phyloP scores from a whole-genome alignment of 1,140 invertebrate species.

The Yoshiicerus persimilis region DNA sequence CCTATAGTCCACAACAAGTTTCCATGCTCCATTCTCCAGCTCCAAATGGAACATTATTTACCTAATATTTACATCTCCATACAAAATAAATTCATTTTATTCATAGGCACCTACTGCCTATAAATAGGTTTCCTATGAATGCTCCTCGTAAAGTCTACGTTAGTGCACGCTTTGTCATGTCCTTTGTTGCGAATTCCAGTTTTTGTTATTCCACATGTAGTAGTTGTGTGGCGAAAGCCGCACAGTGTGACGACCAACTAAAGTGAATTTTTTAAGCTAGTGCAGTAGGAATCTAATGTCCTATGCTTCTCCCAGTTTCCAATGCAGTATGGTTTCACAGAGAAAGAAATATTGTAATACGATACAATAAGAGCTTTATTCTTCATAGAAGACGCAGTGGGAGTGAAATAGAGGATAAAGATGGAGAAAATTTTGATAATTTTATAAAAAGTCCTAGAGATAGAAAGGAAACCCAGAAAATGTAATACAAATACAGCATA shows the following conservation, averaged over 20 bases:
- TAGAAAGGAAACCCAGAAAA: neutral
- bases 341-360: neutral
- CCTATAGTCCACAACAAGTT: neutral
- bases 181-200: too few relatives aligned
- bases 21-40: neutral
- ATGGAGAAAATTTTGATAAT: neutral
- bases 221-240: too few relatives aligned
- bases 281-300: neutral
- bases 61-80: neutral
- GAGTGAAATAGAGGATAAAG: neutral
- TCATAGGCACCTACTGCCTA: neutral
- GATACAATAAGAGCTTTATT: constrained; percentile 11
- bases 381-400: neutral
- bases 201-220: too few relatives aligned
- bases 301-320: too few relatives aligned
- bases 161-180: too few relatives aligned
- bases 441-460: neutral
- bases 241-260: too few relatives aligned
- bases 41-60: neutral
- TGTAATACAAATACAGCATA: neutral
- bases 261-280: neutral
- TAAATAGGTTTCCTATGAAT: neutral
- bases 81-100: neutral
- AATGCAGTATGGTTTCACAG: too few relatives aligned
- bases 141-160: neutral